Evolutionary conservation across 2,888 invertebrate species (phyloP), one percentile per base, ranked within the genome.

Genomic region (Hypsopygia costalis): DNA sequence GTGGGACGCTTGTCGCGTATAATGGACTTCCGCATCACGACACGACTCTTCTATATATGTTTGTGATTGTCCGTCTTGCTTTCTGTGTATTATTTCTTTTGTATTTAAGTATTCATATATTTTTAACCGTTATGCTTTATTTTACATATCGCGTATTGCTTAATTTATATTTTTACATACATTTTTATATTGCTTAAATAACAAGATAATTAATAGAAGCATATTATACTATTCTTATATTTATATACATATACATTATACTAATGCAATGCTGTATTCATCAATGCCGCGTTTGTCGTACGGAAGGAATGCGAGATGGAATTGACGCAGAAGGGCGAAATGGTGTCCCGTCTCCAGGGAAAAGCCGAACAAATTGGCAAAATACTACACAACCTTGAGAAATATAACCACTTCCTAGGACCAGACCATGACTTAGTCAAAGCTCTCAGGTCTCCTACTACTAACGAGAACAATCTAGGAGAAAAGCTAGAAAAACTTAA

Each of bases 311-410:
- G 97, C 91, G 98, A 98, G 90, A 93, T 93, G 90, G 97, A 97
- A 85, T 91, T 98, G 81, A 97, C 97, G 69, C 97, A 98, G 91
- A 98, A 98, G 86, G 97, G 97, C 66, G 97, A 97, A 90, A 94
- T 97, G 93, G 97, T 98, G 68, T 94, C 95, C 79, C 94, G 97
- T 67, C 94, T 98, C 63, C 98, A 98, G 89, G 94, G 94, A 69
- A 98, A 98, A 91, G 97, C 97, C 62, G 95, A 95, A 75, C 97
- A 97, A 89, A 97, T 98, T 86, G 97, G 97, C 88, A 95, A 95
- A 91, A 95, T 97, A 80, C 92, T 97, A 63, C 93, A 93, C 90
- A 96, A 96, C 89, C 92, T 97, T 75, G 96, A 97, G 90, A 95
- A 94, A 89, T 95, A 94, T 85, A 94, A 94, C 82, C 92, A 94